phyloP scores from a whole-genome alignment of 2,797 vertebrate species.

The Buceros bicornis region DNA sequence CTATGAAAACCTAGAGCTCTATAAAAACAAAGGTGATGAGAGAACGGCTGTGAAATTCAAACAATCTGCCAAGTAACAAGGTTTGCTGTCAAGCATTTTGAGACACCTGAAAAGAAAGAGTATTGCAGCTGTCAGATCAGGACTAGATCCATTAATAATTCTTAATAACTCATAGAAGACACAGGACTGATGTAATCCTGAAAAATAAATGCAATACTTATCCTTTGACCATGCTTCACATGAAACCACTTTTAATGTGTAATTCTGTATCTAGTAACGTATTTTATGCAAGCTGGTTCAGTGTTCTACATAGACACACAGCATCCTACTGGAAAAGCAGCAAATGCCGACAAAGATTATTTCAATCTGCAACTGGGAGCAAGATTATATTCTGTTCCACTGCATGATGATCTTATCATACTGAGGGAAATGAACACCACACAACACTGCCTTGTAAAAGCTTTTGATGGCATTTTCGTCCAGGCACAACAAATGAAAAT shows the following conservation, averaged over 20 bases:
- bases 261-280: background rate
- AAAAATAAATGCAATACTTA: background rate
- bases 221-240: background rate
- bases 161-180: background rate
- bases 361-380: conserved; percentile 6
- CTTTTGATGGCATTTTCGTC: background rate
- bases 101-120: background rate
- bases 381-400: background rate
- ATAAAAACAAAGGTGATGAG: background rate
- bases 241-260: background rate
- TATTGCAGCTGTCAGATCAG: background rate
- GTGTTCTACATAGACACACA: background rate
- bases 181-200: background rate
- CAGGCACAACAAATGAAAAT: conserved; percentile 14
- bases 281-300: background rate
- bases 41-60: conserved; percentile 2
- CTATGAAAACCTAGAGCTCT: background rate
- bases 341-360: background rate
- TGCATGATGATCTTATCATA: conserved; percentile 4
- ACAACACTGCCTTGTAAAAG: background rate
- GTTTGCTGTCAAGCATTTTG: background rate
- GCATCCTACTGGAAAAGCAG: conserved; percentile 33
- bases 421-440: background rate
- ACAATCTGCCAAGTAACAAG: background rate
- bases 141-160: background rate